Evolutionary conservation across 2,888 invertebrate genomes (phyloP), one percentile per base, ranked within the genome.

Genomic region (Plutella xylostella): DNA sequence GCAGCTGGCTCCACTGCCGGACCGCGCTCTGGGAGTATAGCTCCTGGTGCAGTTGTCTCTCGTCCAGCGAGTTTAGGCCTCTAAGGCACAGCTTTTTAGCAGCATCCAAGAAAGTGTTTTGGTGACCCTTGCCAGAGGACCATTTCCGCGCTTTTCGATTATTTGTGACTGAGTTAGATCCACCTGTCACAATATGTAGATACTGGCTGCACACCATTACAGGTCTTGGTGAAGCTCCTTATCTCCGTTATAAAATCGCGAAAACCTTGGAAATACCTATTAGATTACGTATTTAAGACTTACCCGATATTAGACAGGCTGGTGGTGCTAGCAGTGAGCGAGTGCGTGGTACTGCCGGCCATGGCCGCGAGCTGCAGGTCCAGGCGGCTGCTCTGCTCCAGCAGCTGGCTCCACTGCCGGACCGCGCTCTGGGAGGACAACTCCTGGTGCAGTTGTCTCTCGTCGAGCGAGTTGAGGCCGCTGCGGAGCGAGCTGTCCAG

Each of bases 401-500:
- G 58, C 50, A 83, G 59, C 51, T 83, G 82, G 58, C 80, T 83
- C 78, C 82, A 84, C 56, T 83, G 83, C 4, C 82, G 71, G 38
- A 79, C 70, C 7, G 79, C 75, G 31, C 70, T 65, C 54, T 77
- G 75, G 1, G 83, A 82, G 0, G 80, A 72, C 14, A 85, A 57
- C 57, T 85, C 84, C 48, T 82, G 80, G 1, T 69, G 76, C 4
- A 85, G 65, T 52, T 85, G 84, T 51, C 72, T 63, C 58, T 85
- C 85, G 59, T 85, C 84, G 45, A 85, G 53, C 1, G 85, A 83
- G 58, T 83, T 85, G 31, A 85, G 63, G 35, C 84, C 84, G 52
- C 84, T 84, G 40, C 83, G 76, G 1, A 85, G 67, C 3, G 84
- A 84, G 51, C 82, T 82, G 58, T 83, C 83, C 66, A 83, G 55